Percentiles rank a stretch among this genome's conserved stretches.
Conservation (phyloP, 2,113 vertebrate species). For the Mormyrus lacerda region DNA sequence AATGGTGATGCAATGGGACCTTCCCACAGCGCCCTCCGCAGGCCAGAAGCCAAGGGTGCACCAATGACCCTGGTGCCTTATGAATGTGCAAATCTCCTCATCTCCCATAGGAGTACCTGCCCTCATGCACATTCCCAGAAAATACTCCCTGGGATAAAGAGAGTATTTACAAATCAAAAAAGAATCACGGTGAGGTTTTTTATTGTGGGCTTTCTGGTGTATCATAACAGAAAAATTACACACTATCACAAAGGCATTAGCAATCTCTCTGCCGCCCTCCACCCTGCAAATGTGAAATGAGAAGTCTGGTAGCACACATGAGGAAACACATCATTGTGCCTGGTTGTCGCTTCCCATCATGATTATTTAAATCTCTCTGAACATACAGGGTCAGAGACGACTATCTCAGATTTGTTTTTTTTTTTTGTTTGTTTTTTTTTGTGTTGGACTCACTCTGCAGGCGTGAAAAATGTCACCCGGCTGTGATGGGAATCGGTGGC, state of each 20-base stretch:
- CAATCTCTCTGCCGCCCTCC: background rate
- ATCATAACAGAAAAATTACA: constrained; percentile 35
- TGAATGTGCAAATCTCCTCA: constrained; percentile 29
- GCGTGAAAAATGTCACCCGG: background rate
- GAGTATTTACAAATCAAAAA: constrained; percentile 26
- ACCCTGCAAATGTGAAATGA: constrained; percentile 17
- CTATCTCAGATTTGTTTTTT: background rate
- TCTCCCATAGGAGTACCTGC: constrained; percentile 9
- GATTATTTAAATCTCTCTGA: constrained; percentile 25
- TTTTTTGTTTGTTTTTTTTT: background rate
- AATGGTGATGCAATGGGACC: background rate
- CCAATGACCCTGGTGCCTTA: background rate
- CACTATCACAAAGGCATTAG: constrained; percentile 30
- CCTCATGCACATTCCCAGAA: constrained; percentile 23
- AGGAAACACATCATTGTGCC: background rate
- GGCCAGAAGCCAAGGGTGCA: background rate
- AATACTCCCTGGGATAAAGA: constrained; percentile 36
- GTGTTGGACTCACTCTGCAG: background rate
- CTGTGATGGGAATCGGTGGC: background rate
- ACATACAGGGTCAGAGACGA: background rate
- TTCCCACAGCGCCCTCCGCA: background rate
- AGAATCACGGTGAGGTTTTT: constrained; percentile 16
- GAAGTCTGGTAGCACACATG: constrained; percentile 3
- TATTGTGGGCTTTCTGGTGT: constrained; percentile 16
- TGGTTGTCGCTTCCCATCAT: constrained; percentile 21